Conservation (phyloP, 2,888 invertebrate species). For the Patella pellucida region DNA sequence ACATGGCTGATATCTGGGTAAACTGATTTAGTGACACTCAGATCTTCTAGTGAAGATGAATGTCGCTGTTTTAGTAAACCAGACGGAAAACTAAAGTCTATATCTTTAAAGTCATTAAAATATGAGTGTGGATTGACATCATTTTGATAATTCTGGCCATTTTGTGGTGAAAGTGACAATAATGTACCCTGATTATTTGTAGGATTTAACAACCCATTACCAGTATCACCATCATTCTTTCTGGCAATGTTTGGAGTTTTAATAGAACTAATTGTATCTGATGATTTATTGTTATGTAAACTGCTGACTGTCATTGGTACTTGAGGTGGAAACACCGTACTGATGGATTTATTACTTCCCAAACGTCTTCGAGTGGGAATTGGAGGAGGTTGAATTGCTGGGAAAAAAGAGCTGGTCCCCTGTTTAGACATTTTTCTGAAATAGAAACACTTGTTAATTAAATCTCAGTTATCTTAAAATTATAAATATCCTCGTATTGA, state of each 20-base stretch:
- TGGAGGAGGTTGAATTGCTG: conserved; percentile 12
- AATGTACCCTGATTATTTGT: too few species aligned
- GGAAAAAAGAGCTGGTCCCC: background rate
- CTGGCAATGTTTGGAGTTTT: too few species aligned
- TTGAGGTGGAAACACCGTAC: background rate
- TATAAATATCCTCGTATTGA: too few species aligned
- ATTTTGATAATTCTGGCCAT: background rate
- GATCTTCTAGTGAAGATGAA: conserved; percentile 36
- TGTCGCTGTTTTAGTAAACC: conserved; percentile 20
- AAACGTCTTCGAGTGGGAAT: conserved; percentile 15
- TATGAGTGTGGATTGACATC: conserved; percentile 14
- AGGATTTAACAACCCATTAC: too few species aligned
- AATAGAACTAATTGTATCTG: background rate
- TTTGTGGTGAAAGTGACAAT: too few species aligned
- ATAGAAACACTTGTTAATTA: too few species aligned
- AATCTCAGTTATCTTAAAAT: too few species aligned
- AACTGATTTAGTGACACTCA: conserved; percentile 28
- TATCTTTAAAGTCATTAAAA: conserved; percentile 51
- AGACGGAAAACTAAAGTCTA: conserved; percentile 43
- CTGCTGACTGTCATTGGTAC: conserved; percentile 12
- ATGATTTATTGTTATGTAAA: background rate
- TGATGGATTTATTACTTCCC: background rate
- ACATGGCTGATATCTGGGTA: conserved; percentile 61
- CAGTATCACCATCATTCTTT: too few species aligned
- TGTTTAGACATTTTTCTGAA: background rate